Base-by-base conservation (phyloP, 2,888 invertebrate species). In the Dendrolimus houi region DNA sequence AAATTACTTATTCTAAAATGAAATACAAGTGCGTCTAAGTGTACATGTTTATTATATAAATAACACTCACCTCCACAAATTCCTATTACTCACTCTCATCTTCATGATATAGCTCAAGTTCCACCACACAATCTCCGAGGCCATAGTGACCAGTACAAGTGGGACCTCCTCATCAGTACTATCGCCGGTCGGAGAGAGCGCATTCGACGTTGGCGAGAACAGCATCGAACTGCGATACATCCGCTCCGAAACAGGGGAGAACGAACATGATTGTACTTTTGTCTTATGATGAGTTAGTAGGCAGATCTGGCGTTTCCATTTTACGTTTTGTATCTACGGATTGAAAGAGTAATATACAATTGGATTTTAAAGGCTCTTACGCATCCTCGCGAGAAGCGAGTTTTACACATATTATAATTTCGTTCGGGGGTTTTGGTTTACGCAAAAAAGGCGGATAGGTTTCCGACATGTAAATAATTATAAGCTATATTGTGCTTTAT, bases 51-150 rank as follows among this genome's bases (percentile, higher is more conserved):
- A 29, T 29, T 29, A 29, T 6, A 6, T 29, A 29, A 47, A 12
- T 1, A 57, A 54, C 7, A 65, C 70, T 58, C 54, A 84, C 86
- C 80, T 79, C 67, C 73, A 78, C n/a, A 67, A 62, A 42, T 66
- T 70, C 17, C 63, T 71, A 56, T 68, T 74, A 41, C 67, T 74
- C 6, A 76, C 74, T 14, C 77, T 66, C 12, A 71, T 69, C 56
- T 77, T 79, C 59, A 85, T 78, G 54, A 86, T 61, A 55, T 81
- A 77, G 0, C 84, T 81, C 41, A 92, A 71, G 66, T 93, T 88
- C 93, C 93, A 93, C 92, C 92, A 93, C 0, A 92, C 91, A 41
- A 93, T 86, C 72, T 93, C 92, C 1, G 92, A 84, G 1, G 92
- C 92, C 74, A 92, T 83, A 17, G 92, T 92, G 8, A 93, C 87